Evolutionary conservation across 2,797 vertebrate species (phyloP).

Genomic region (Takifugu rubripes): DNA sequence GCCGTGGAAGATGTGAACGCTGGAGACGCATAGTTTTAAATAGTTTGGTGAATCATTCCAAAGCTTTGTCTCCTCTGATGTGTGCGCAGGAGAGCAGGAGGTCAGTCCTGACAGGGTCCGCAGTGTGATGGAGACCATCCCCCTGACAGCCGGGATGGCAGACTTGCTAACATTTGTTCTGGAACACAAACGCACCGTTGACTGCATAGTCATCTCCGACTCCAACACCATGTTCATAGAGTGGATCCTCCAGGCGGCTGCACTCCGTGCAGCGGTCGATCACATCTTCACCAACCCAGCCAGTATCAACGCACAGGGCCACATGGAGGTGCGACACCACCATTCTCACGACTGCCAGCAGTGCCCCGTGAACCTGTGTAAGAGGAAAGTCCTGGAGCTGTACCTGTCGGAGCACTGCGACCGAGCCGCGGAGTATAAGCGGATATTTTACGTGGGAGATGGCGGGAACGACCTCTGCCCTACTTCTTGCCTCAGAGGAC

Average conservation of each 20-base stretch:
- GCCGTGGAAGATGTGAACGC: too few relatives aligned
- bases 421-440: slow-evolving; percentile 73
- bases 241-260: slow-evolving; percentile 85
- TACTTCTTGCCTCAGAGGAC: slow-evolving; percentile 76
- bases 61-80: too few relatives aligned
- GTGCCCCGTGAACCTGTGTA: slow-evolving; percentile 94
- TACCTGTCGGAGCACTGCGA: slow-evolving; percentile 75
- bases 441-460: slow-evolving; percentile 86
- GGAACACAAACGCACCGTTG: slow-evolving; percentile 80
- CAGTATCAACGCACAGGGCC: slow-evolving; percentile 75
- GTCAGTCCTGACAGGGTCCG: slow-evolving; percentile 82
- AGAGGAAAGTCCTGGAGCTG: slow-evolving; percentile 81
- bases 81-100: slow-evolving; percentile 76
- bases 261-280: slow-evolving; percentile 78
- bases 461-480: slow-evolving; percentile 94
- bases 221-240: slow-evolving; percentile 94
- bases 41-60: too few relatives aligned
- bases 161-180: slow-evolving; percentile 86
- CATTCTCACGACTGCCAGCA: slow-evolving; percentile 83
- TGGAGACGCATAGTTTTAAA: too few relatives aligned
- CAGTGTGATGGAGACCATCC: slow-evolving; percentile 86
- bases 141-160: slow-evolving; percentile 87
- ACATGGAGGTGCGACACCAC: slow-evolving; percentile 79
- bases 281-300: slow-evolving; percentile 92
- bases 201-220: slow-evolving; percentile 95